phyloP scores from a whole-genome alignment of 2,888 invertebrate genomes.

The Lomographa bimaculata region DNA sequence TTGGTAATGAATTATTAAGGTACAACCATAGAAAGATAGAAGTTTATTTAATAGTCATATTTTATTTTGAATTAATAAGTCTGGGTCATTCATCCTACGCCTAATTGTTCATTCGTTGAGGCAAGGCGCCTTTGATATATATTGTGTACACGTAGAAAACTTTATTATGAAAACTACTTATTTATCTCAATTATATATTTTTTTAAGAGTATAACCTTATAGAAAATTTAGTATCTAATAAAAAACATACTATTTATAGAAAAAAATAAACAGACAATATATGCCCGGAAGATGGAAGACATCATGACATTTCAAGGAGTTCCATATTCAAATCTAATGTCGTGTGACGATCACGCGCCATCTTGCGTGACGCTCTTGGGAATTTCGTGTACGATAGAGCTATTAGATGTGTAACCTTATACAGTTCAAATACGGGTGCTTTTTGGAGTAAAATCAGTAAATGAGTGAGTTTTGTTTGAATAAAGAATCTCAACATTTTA shows the following conservation, averaged over 20 bases:
- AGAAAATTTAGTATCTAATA: no score
- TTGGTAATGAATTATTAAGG: constrained; percentile 16
- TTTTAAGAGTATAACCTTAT: no score
- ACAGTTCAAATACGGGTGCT: neutral
- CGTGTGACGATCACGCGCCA: constrained; percentile 67
- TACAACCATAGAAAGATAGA: no score
- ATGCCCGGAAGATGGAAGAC: constrained; percentile 53
- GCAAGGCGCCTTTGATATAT: no score
- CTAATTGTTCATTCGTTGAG: no score
- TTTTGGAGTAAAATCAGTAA: constrained; percentile 23
- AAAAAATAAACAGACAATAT: constrained; percentile 31
- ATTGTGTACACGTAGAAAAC: no score
- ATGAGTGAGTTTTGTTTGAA: constrained; percentile 28
- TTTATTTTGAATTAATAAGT: no score
- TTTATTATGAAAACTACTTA: no score
- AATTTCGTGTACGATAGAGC: constrained; percentile 40
- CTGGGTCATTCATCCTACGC: no score
- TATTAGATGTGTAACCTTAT: constrained; percentile 28
- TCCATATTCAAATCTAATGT: constrained; percentile 76
- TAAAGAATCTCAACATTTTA: constrained; percentile 13
- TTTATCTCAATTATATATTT: no score
- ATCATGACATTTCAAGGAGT: constrained; percentile 68
- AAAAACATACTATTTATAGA: constrained; percentile 3
- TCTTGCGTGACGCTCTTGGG: constrained; percentile 52
- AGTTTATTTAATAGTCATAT: no score